Percentiles rank a stretch among this genome's conserved stretches.
phyloP scores from a whole-genome alignment of 2,113 vertebrate genomes.

The Syrrhaptes paradoxus region DNA sequence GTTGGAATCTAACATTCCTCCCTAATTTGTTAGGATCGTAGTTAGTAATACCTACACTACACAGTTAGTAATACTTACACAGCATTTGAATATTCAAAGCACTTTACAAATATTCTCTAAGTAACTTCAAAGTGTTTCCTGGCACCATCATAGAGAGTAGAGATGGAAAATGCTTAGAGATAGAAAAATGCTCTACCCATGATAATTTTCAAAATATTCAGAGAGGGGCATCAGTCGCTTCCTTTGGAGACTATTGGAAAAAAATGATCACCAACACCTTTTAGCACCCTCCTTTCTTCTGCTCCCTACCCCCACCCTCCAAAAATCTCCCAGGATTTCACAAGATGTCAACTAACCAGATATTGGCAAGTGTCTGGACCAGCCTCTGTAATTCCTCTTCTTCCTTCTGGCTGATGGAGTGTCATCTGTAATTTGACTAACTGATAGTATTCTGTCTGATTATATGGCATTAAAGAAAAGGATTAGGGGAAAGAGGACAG shows the following conservation, averaged over 20 bases:
- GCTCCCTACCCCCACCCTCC: not conserved
- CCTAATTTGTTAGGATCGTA: not conserved
- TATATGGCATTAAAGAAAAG: not conserved
- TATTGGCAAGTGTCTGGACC: not conserved
- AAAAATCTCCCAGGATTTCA: not conserved
- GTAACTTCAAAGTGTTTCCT: conserved; percentile 24
- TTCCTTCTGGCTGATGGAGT: conserved; percentile 15
- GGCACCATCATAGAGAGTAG: conserved; percentile 17
- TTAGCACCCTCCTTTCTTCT: not conserved
- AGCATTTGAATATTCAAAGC: conserved; percentile 14
- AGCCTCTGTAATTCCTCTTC: not conserved
- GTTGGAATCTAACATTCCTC: not conserved
- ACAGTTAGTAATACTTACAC: not conserved
- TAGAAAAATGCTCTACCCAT: not conserved
- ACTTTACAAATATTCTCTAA: conserved; percentile 25
- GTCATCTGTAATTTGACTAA: conserved; percentile 37
- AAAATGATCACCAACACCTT: not conserved
- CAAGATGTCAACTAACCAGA: conserved; percentile 8
- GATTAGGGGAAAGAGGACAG: not conserved
- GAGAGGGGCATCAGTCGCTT: not conserved
- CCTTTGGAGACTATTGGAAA: not conserved
- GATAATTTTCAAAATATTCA: not conserved
- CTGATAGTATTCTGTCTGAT: not conserved
- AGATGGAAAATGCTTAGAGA: not conserved
- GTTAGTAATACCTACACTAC: not conserved